phyloP scores from a whole-genome alignment of 2,113 vertebrate genomes.

The Semnornis frantzii region DNA sequence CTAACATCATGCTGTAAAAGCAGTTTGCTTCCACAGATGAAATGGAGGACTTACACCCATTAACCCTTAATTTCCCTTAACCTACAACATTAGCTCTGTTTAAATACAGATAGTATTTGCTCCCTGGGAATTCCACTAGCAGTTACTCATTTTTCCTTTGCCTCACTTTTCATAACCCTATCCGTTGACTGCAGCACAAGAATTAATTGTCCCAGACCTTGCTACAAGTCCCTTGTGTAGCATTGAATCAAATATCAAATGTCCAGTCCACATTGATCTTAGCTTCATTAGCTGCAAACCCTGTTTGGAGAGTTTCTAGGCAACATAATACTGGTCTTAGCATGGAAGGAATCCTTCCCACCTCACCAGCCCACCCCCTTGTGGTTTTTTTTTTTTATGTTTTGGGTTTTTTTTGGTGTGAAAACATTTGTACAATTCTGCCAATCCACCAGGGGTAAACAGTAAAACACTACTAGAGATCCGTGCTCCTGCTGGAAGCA shows the following conservation, averaged over 20 bases:
- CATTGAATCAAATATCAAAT: background rate
- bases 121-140: background rate
- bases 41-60: background rate
- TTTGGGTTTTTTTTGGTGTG: background rate
- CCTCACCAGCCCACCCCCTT: background rate
- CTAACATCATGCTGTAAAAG: background rate
- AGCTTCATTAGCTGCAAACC: background rate
- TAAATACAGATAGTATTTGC: background rate
- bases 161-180: background rate
- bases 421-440: background rate
- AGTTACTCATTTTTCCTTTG: background rate
- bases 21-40: background rate
- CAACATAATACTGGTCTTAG: background rate
- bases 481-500: background rate
- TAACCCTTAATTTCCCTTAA: no score
- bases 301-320: slow-evolving; percentile 8
- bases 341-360: background rate
- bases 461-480: background rate
- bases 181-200: background rate
- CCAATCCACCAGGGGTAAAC: background rate
- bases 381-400: background rate
- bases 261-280: background rate
- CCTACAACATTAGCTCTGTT: background rate
- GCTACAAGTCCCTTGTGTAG: background rate
- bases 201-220: slow-evolving; percentile 7